phyloP scores from a whole-genome alignment of 2,113 vertebrate species.

The Empidonax traillii region DNA sequence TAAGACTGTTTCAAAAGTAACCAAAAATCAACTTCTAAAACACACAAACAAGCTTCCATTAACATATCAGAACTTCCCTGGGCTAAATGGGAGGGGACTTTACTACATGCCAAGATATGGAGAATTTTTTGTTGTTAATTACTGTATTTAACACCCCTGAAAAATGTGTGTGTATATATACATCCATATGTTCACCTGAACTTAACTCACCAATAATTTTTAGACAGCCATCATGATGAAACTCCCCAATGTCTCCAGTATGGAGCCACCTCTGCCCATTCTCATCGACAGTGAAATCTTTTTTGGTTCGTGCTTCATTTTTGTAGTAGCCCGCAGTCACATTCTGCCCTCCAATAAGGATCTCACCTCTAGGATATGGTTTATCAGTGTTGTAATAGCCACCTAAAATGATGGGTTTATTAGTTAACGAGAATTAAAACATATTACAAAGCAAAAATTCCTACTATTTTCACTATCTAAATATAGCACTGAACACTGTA shows the following conservation, averaged over 20 bases:
- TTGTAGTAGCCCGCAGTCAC: slow-evolving; percentile 98
- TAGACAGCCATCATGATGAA: slow-evolving; percentile 90
- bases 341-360: slow-evolving; percentile 91
- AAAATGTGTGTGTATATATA: background rate
- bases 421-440: background rate
- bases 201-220: slow-evolving; percentile 91
- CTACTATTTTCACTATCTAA: background rate
- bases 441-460: background rate
- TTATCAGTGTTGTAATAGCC: slow-evolving; percentile 89
- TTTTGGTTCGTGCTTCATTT: slow-evolving; percentile 78
- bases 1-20: background rate
- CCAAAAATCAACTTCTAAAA: background rate
- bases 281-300: slow-evolving; percentile 88
- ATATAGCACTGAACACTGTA: background rate
- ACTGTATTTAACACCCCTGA: background rate
- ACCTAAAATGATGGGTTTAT: slow-evolving; percentile 68
- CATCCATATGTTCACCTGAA: background rate
- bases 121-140: too few relatives aligned
- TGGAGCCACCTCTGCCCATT: slow-evolving; percentile 94
- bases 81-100: background rate
- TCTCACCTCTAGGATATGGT: slow-evolving; percentile 90
- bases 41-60: background rate
- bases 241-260: slow-evolving; percentile 94
- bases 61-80: background rate
- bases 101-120: rapidly evolving